Evolutionary conservation across 2,888 invertebrate genomes (phyloP).

Genomic region (Athalia circularis): DNA sequence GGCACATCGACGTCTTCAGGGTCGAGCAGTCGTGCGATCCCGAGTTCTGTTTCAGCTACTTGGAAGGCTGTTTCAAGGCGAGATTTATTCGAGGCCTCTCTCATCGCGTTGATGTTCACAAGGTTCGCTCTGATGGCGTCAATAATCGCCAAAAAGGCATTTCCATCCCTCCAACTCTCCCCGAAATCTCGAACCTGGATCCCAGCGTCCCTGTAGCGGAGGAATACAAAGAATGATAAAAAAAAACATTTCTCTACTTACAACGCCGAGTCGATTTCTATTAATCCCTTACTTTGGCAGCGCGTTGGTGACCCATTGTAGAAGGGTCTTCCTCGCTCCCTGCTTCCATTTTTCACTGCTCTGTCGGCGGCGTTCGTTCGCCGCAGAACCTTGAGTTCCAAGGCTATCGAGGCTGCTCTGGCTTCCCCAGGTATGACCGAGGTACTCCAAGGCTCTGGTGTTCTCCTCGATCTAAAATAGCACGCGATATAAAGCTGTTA

Average conservation of each 20-base stretch:
- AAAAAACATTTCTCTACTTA: not conserved
- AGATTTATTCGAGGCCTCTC: slow-evolving; percentile 85
- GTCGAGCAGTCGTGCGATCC: slow-evolving; percentile 93
- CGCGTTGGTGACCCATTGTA: slow-evolving; percentile 96
- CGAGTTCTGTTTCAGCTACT: slow-evolving; percentile 92
- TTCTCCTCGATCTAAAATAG: slow-evolving; percentile 92
- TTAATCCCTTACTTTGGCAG: slow-evolving; percentile 81
- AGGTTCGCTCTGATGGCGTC: slow-evolving; percentile 95
- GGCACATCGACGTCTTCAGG: slow-evolving; percentile 97
- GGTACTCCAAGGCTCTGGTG: slow-evolving; percentile 90
- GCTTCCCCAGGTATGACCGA: slow-evolving; percentile 88
- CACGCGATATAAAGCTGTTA: not conserved
- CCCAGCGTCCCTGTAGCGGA: slow-evolving; percentile 83
- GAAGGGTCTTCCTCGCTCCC: slow-evolving; percentile 92
- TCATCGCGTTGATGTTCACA: slow-evolving; percentile 90
- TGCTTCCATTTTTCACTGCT: slow-evolving; percentile 86
- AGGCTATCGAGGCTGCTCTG: slow-evolving; percentile 90
- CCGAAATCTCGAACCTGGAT: slow-evolving; percentile 96
- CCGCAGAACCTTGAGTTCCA: slow-evolving; percentile 81
- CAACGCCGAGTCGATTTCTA: not conserved
- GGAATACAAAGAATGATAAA: slow-evolving; percentile 52
- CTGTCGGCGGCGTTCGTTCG: slow-evolving; percentile 74
- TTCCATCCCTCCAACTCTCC: slow-evolving; percentile 96
- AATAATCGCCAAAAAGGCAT: slow-evolving; percentile 95
- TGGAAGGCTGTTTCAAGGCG: slow-evolving; percentile 95